These are phyloP conservation scores for Prunella strophiata DNA, from an alignment of 2,797 vertebrate species.

Conservation along the genomic window DNA sequence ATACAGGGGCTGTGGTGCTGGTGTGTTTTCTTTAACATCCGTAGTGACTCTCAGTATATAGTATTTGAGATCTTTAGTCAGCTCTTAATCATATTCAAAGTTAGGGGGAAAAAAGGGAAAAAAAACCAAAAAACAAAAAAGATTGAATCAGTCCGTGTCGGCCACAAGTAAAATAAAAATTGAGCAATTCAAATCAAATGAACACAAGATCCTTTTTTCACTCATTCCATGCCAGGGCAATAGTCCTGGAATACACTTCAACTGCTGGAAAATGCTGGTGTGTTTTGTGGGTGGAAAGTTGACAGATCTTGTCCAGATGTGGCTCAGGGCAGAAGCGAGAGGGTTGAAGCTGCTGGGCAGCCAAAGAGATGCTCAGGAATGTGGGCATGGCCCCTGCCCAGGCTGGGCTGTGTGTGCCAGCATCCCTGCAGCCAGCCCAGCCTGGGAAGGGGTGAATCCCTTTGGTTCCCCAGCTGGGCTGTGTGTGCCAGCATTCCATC, in stretches of 20 bases:
- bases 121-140: neutral
- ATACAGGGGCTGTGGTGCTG: constrained; percentile 45
- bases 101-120: neutral
- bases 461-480: too few relatives aligned
- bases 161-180: constrained; percentile 67
- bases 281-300: constrained; percentile 7
- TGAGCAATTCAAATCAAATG: neutral
- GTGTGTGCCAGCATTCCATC: too few relatives aligned
- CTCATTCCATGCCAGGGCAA: constrained; percentile 1
- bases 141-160: neutral
- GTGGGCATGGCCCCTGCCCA: neutral
- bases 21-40: constrained; percentile 67
- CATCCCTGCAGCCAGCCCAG: constrained; percentile 18
- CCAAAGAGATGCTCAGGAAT: constrained; percentile 17
- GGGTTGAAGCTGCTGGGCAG: constrained; percentile 5
- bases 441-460: neutral
- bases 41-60: constrained; percentile 75
- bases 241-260: neutral
- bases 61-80: constrained; percentile 70
- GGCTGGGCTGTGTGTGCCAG: neutral
- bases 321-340: neutral
- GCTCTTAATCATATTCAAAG: constrained; percentile 46
- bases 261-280: neutral
- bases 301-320: constrained; percentile 17
- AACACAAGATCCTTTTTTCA: constrained; percentile 40